Percentiles rank a stretch among this genome's conserved stretches.
These are phyloP conservation scores for Neolamprologus brichardi DNA, from an alignment of 2,113 vertebrate species.

Conservation along the genomic window DNA sequence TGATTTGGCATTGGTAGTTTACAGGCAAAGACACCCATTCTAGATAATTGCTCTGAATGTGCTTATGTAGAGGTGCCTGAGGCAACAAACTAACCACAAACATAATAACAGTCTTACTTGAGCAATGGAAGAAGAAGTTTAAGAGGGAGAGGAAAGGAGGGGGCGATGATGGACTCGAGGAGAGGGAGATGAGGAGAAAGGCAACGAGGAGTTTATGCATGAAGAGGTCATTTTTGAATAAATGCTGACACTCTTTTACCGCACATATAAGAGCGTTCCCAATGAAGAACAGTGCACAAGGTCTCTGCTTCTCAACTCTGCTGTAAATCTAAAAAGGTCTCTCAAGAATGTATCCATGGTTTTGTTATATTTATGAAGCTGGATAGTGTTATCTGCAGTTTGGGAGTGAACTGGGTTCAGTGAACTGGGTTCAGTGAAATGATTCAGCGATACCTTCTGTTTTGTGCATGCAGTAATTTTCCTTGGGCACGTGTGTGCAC, in stretches of 20 bases:
- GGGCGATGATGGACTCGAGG: neutral
- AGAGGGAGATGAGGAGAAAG: neutral
- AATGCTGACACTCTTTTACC: constrained; percentile 3
- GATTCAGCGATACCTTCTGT: constrained; percentile 28
- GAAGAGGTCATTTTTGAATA: constrained; percentile 3
- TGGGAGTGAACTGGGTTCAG: constrained; percentile 37
- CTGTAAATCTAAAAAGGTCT: neutral
- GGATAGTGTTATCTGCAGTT: constrained; percentile 8
- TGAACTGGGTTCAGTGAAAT: constrained; percentile 45
- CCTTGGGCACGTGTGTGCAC: constrained; percentile 6
- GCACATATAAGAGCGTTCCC: neutral
- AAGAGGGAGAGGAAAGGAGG: neutral
- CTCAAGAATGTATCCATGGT: neutral
- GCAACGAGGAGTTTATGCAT: constrained; percentile 5
- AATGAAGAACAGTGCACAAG: neutral
- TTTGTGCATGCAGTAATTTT: constrained; percentile 13
- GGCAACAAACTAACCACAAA: constrained; percentile 53
- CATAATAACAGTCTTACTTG: constrained; percentile 56
- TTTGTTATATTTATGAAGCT: constrained; percentile 31
- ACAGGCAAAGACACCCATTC: constrained; percentile 57
- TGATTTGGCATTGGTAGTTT: constrained; percentile 49
- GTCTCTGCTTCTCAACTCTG: constrained; percentile 1
- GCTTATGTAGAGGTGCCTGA: constrained; percentile 51
- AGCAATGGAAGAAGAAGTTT: constrained; percentile 27
- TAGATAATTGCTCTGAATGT: constrained; percentile 68